phyloP scores from a whole-genome alignment of 2,113 vertebrate genomes.

The Hystrix cristata region DNA sequence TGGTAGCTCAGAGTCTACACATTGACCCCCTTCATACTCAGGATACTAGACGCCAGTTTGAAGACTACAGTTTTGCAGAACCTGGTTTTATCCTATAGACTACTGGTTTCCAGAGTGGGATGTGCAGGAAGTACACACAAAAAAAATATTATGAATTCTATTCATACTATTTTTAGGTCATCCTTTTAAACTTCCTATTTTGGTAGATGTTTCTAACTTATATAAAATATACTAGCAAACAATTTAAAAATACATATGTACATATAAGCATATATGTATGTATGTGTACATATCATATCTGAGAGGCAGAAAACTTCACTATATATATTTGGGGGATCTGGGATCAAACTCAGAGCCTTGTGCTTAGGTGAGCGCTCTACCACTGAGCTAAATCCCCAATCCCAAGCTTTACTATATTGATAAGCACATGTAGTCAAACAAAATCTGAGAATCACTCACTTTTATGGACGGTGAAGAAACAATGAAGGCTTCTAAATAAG shows the following conservation, averaged over 20 bases:
- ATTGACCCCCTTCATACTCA: neutral
- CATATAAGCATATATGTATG: neutral
- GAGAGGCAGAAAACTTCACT: neutral
- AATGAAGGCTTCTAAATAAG: neutral
- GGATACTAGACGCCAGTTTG: neutral
- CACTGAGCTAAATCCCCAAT: too few relatives aligned
- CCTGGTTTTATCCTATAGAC: neutral
- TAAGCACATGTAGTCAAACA: neutral
- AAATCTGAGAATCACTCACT: neutral
- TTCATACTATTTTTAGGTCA: neutral
- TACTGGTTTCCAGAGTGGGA: neutral
- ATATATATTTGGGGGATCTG: neutral
- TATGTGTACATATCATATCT: too few relatives aligned
- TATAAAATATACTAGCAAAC: neutral
- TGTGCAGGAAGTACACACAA: neutral
- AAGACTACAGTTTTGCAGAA: neutral
- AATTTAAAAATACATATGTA: conserved; percentile 23
- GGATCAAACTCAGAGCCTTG: too few relatives aligned
- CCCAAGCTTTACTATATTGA: neutral
- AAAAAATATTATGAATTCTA: conserved; percentile 14
- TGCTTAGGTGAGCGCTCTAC: too few relatives aligned
- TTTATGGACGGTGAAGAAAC: neutral
- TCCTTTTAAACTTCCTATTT: conserved; percentile 35
- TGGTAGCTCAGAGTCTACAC: conserved; percentile 8
- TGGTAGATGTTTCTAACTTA: conserved; percentile 39